A percentile compares a stretch with the other conserved stretches of the same genome.
Conservation (phyloP, 1,140 invertebrate genomes). For the Holotrichia oblita region DNA sequence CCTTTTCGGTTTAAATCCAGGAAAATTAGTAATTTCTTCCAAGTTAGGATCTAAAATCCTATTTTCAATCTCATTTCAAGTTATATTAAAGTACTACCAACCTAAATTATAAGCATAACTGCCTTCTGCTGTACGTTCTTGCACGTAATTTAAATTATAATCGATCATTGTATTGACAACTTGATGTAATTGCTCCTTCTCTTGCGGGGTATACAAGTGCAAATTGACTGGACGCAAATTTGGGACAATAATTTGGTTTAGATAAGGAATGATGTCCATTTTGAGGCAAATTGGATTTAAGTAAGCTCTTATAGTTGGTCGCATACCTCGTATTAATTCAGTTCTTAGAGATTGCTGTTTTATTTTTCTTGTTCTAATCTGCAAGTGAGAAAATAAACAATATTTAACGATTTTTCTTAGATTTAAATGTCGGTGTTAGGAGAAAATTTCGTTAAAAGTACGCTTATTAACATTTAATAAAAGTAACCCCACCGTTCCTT, state of each 20-base stretch:
- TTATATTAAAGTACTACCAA: constrained; percentile 66
- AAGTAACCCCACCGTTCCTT: neutral
- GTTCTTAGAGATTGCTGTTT: constrained; percentile 68
- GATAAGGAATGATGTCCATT: constrained; percentile 77
- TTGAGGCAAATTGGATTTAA: constrained; percentile 67
- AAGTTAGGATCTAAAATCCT: constrained; percentile 59
- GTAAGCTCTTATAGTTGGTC: constrained; percentile 68
- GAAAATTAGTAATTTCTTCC: constrained; percentile 59
- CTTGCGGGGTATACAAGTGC: constrained; percentile 79
- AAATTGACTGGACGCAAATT: constrained; percentile 78
- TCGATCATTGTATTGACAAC: constrained; percentile 89
- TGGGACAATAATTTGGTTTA: constrained; percentile 81
- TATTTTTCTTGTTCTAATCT: constrained; percentile 68
- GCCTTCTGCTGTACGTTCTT: constrained; percentile 81
- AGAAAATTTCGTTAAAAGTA: neutral
- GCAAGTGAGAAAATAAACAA: constrained; percentile 53
- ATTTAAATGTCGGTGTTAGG: neutral
- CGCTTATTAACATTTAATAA: neutral
- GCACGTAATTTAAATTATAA: constrained; percentile 87
- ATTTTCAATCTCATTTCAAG: neutral
- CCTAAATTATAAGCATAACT: constrained; percentile 84
- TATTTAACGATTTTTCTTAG: no score
- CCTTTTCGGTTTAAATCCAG: constrained; percentile 55
- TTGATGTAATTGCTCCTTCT: constrained; percentile 75
- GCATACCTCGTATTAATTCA: constrained; percentile 71